A percentile compares a stretch with the other conserved stretches of the same genome.
phyloP scores from a whole-genome alignment of 2,797 vertebrate genomes.

The Bufotes viridis region DNA sequence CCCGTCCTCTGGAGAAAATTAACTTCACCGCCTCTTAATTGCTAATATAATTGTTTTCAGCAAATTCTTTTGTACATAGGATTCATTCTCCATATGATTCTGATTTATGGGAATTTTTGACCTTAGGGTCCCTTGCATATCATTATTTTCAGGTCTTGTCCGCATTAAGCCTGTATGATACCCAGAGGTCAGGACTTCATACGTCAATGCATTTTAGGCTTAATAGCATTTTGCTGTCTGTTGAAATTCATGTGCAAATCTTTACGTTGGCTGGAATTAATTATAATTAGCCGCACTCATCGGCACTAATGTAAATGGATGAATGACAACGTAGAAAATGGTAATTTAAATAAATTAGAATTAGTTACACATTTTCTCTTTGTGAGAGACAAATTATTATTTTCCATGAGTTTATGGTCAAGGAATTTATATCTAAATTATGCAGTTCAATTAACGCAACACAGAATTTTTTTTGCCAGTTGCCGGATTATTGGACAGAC shows the following conservation, averaged over 20 bases:
- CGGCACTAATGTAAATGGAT: slow-evolving; percentile 31
- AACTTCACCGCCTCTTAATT: slow-evolving; percentile 42
- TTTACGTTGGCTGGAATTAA: slow-evolving; percentile 51
- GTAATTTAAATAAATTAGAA: slow-evolving; percentile 38
- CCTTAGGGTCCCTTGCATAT: slow-evolving; percentile 39
- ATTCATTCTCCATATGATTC: slow-evolving; percentile 26
- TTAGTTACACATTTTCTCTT: slow-evolving; percentile 31
- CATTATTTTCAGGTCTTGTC: slow-evolving; percentile 40
- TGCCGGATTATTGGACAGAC: not conserved
- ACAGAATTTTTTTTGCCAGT: not conserved
- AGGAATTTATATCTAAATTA: slow-evolving; percentile 1
- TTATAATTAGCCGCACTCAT: slow-evolving; percentile 47
- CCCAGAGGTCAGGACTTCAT: slow-evolving; percentile 40
- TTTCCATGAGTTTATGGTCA: not conserved
- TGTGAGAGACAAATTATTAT: not conserved
- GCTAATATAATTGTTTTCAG: slow-evolving; percentile 53
- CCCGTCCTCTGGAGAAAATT: slow-evolving; percentile 26
- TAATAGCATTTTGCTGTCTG: slow-evolving; percentile 42
- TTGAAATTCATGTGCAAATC: slow-evolving; percentile 56
- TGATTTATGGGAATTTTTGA: slow-evolving; percentile 57
- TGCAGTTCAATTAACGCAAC: not conserved
- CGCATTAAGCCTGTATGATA: slow-evolving; percentile 27
- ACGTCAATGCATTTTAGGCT: slow-evolving; percentile 54
- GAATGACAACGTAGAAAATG: slow-evolving; percentile 15
- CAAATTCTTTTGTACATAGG: slow-evolving; percentile 23